phyloP scores from a whole-genome alignment of 2,797 vertebrate species.

The Triplophysa bombifrons region DNA sequence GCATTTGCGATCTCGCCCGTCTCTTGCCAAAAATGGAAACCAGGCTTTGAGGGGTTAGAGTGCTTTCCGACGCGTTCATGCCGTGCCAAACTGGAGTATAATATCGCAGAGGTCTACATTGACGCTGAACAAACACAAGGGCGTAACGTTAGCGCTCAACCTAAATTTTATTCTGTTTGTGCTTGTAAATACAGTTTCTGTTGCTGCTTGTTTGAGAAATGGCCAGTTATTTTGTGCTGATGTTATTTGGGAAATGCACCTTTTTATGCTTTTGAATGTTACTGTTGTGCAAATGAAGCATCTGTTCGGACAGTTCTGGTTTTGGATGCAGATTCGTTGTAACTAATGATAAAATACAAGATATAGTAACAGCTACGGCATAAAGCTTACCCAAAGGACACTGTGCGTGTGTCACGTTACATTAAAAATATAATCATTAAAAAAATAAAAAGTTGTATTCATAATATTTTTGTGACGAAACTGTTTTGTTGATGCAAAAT shows the following conservation, averaged over 20 bases:
- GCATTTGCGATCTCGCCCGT: slow-evolving; percentile 47
- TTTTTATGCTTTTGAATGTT: not conserved
- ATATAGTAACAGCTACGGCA: not conserved
- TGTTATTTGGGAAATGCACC: slow-evolving; percentile 31
- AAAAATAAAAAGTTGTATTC: no score
- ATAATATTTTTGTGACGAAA: no score
- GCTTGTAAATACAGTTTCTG: slow-evolving; percentile 30
- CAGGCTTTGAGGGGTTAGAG: slow-evolving; percentile 52
- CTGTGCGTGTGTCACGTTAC: no score
- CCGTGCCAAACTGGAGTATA: slow-evolving; percentile 36
- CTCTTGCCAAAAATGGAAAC: slow-evolving; percentile 60
- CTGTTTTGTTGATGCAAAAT: no score
- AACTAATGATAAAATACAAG: not conserved
- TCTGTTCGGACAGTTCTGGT: not conserved
- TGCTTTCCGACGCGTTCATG: slow-evolving; percentile 27
- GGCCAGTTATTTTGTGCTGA: slow-evolving; percentile 7
- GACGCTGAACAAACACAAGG: slow-evolving; percentile 23
- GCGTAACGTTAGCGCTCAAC: slow-evolving; percentile 33
- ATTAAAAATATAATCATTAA: no score
- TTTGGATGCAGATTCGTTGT: not conserved
- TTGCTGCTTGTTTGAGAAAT: slow-evolving; percentile 24
- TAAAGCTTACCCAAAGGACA: no score
- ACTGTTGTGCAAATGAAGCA: not conserved
- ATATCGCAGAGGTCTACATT: slow-evolving; percentile 31
- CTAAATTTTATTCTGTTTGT: slow-evolving; percentile 42